phyloP scores from a whole-genome alignment of 1,140 invertebrate genomes.

The Myzus persicae region DNA sequence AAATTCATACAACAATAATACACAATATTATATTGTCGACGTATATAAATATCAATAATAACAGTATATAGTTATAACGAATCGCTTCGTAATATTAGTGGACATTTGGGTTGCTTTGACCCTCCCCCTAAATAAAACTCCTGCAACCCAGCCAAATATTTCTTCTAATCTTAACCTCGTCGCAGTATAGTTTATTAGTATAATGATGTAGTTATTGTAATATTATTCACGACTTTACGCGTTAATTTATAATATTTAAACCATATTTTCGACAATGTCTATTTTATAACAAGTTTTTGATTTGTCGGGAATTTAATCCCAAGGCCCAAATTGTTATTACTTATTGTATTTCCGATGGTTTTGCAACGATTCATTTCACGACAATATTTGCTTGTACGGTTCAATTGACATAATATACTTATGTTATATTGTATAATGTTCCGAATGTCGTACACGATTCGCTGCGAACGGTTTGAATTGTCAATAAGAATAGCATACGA shows the following conservation, averaged over 20 bases:
- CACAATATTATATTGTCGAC: neutral
- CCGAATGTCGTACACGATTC: too few relatives aligned
- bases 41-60: neutral
- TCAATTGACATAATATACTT: neutral
- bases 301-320: neutral
- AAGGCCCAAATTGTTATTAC: neutral
- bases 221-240: too few relatives aligned
- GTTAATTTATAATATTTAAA: too few relatives aligned
- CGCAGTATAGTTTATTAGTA: too few relatives aligned
- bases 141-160: too few relatives aligned
- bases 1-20: neutral
- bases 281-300: neutral
- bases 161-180: too few relatives aligned
- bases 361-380: neutral
- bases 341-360: neutral
- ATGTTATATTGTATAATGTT: neutral
- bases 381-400: neutral
- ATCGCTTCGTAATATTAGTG: too few relatives aligned
- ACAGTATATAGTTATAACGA: neutral
- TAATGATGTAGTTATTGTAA: too few relatives aligned
- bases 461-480: neutral
- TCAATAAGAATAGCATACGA: neutral
- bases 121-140: too few relatives aligned
- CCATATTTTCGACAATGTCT: too few relatives aligned
- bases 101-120: too few relatives aligned